Base-by-base conservation (phyloP, 1,140 invertebrate species). In the Neodiprion fabricii region DNA sequence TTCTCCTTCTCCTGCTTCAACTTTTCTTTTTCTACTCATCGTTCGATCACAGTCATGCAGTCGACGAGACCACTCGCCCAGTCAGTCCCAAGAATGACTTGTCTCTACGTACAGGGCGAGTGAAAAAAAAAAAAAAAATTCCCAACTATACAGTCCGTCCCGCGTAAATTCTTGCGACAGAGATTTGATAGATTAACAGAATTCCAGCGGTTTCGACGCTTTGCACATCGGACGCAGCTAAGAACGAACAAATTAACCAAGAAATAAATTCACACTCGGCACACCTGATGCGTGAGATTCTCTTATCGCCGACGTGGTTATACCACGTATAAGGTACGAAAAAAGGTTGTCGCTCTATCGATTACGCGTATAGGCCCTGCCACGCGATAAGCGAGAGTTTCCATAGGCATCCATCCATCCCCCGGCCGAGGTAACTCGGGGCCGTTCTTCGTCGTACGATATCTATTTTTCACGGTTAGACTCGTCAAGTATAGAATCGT, bases 11-110 rank as follows among this genome's bases (percentile, higher is more conserved):
- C 67, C n/a, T 48, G 71, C 73, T 72, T 17, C 48, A 12, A 40
- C 72, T 48, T 66, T 76, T 72, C 40, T 53, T 11, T 72, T 71
- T 14, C 40, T 11, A 40, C 14, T 47, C 28, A 73, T 71, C 61
- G 53, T 65, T 67, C 72, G 74, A 67, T 67, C 68, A 23, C 28
- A 74, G 72, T 5, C 28, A 76, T 72, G 72, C 74, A 72, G 74
- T 74, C 72, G 74, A 76, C 72, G 74, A 4, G 28, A 40, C 28
- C 28, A 40, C 28, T 40, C 17, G 17, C 17, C 17, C 1, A 40
- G 28, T 5, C 28, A 40, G 28, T 40, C 28, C 28, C 28, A 40
- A 40, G 28, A 40, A 40, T 40, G 28, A 40, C 28, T 40, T 40
- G 28, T 40, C 17, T 21, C 17, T 21, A 1, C 17, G 17, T 21